Base-by-base conservation (phyloP, 2,888 invertebrate species). In the Caradrina kadenii region DNA sequence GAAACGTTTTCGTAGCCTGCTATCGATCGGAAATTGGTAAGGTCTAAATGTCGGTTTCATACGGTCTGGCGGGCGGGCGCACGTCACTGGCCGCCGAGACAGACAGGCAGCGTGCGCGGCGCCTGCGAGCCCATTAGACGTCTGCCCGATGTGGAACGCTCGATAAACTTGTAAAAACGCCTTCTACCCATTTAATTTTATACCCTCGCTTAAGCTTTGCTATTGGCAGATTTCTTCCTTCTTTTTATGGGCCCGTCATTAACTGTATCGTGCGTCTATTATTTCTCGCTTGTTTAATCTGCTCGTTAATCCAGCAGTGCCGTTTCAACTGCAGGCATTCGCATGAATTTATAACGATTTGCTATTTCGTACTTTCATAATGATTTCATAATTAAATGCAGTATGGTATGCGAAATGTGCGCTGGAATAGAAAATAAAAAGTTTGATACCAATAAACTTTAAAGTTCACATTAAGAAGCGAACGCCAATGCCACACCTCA, bases 161-260 rank as follows among this genome's bases (percentile, higher is more conserved):
- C 95, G 94, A 95, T 95, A 95, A 95, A 95, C 95, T 95, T 95
- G 93, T 95, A 94, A 95, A 95, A 95, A 94, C 94, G 94, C 94
- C 93, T 94, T 94, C 94, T 93, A 93, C 92, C 93, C 93, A 94
- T 95, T 95, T 95, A 94, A 95, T 95, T 95, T 95, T 95, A 95
- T 94, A 93, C 89, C 93, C 92, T 89, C 90, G 93, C 93, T 93
- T 93, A 93, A 94, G 93, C 93, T 92, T 91, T 93, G 94, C 92
- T 93, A 93, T 95, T 94, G 95, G 94, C 93, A 94, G 93, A 93
- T 95, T 94, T 93, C 90, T 91, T 93, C 90, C 89, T 92, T 86
- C 90, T 90, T 91, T 93, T 91, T 92, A 91, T 91, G 87, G 87
- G 88, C 86, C 88, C 88, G 90, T 91, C 93, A 93, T 93, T 93